A percentile compares a stretch with the other conserved stretches of the same genome.
Evolutionary conservation across 2,113 vertebrate genomes (phyloP).

Genomic region (Emberiza fucata): DNA sequence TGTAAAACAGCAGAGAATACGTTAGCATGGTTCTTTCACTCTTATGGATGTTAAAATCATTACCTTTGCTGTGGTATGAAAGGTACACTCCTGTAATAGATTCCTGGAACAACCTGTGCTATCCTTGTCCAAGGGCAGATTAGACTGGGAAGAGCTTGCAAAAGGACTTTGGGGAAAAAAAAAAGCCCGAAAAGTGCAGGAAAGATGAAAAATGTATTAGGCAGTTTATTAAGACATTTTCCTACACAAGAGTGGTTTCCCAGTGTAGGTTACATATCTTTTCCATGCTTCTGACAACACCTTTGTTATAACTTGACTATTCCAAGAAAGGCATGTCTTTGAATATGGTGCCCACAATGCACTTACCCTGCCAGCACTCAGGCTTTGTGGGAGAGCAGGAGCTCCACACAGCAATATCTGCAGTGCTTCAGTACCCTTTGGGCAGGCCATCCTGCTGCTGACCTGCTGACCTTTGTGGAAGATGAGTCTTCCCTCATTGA

Average conservation of each 20-base stretch:
- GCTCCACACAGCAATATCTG: not conserved
- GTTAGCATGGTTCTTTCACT: not conserved
- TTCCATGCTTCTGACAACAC: not conserved
- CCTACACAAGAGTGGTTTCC: not conserved
- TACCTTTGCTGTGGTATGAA: not conserved
- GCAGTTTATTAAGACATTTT: not conserved
- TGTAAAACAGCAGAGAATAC: not conserved
- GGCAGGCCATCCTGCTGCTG: not conserved
- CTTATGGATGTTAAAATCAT: not conserved
- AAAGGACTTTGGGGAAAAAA: not conserved
- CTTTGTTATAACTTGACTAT: not conserved
- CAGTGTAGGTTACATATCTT: not conserved
- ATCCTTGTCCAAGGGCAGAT: not conserved
- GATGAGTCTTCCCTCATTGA: not conserved
- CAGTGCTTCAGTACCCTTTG: not conserved
- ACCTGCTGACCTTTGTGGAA: not conserved
- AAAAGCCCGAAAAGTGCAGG: not conserved
- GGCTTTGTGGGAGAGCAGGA: not conserved
- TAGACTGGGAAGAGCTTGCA: not conserved
- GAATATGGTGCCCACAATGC: not conserved
- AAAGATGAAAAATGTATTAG: not conserved
- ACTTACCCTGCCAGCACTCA: not conserved
- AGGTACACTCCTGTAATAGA: not conserved
- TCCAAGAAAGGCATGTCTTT: not conserved
- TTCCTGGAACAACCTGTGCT: not conserved